phyloP scores from a whole-genome alignment of 2,113 vertebrate genomes.

The Forbesichthys papilliferus region DNA sequence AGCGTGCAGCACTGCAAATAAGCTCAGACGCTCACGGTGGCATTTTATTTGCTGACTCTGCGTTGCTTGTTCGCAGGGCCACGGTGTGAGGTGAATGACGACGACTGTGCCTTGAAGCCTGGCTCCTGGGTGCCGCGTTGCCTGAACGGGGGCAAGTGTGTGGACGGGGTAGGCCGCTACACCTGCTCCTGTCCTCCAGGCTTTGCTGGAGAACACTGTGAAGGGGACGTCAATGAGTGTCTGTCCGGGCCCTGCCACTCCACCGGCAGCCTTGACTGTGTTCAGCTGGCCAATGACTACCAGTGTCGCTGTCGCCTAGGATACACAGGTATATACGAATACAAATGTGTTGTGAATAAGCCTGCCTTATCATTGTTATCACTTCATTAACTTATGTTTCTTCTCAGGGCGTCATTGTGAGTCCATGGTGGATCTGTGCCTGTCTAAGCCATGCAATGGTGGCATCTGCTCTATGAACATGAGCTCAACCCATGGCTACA shows the following conservation, averaged over 20 bases:
- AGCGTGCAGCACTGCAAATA: not conserved
- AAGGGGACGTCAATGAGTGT: constrained; percentile 94
- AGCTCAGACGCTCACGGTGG: not conserved
- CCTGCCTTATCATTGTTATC: not conserved
- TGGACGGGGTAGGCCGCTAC: constrained; percentile 87
- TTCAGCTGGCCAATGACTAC: constrained; percentile 87
- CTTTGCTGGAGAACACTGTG: constrained; percentile 88
- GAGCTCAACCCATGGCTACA: constrained; percentile 86
- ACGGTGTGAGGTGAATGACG: constrained; percentile 84
- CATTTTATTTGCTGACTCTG: not conserved
- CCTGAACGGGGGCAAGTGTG: constrained; percentile 87
- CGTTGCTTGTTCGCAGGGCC: constrained; percentile 68
- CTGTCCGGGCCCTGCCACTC: constrained; percentile 84
- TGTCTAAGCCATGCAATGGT: constrained; percentile 84
- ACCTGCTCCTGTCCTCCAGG: constrained; percentile 85
- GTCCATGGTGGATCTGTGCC: constrained; percentile 87
- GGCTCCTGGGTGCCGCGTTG: constrained; percentile 76
- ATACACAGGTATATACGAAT: constrained; percentile 81
- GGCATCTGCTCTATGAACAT: constrained; percentile 86
- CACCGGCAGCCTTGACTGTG: constrained; percentile 87
- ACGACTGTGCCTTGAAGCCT: constrained; percentile 81
- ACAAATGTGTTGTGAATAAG: not conserved
- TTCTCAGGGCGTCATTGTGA: constrained; percentile 88
- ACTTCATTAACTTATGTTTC: not conserved
- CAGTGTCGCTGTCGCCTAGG: constrained; percentile 85